phyloP scores from a whole-genome alignment of 2,113 vertebrate species.

The Copsychus sechellarum region DNA sequence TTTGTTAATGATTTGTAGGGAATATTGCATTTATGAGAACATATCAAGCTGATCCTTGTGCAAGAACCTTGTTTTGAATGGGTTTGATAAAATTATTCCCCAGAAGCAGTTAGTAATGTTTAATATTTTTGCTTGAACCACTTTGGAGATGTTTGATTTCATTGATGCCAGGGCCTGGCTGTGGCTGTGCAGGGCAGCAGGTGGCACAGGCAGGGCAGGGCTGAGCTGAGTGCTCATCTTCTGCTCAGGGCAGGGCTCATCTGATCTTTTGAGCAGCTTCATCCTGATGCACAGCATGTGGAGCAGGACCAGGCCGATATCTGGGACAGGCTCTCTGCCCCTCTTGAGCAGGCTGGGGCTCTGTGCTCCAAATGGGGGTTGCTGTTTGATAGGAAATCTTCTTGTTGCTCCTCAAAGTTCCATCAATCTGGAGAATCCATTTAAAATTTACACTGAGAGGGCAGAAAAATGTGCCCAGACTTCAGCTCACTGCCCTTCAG shows the following conservation, averaged over 20 bases:
- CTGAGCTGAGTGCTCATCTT: background rate
- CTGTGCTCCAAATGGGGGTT: rapidly evolving
- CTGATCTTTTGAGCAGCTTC: background rate
- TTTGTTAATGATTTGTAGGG: constrained; percentile 79
- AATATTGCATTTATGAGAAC: constrained; percentile 64
- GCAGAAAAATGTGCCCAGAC: background rate
- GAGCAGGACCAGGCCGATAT: background rate
- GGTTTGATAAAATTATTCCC: constrained; percentile 53
- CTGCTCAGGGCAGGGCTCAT: background rate
- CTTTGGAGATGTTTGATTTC: background rate
- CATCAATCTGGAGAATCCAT: background rate
- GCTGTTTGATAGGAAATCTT: background rate
- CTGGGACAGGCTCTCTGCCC: background rate
- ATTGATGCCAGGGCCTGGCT: rapidly evolving
- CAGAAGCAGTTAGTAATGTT: background rate
- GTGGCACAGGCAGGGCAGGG: background rate
- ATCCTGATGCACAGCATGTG: too few species aligned
- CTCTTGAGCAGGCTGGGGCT: rapidly evolving
- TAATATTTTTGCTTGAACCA: background rate
- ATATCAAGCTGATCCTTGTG: constrained; percentile 50
- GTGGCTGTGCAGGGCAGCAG: background rate
- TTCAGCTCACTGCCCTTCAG: rapidly evolving
- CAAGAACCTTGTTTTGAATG: constrained; percentile 56
- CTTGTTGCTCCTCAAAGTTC: background rate
- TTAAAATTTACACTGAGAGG: background rate